Percentiles rank a stretch among this genome's conserved stretches.
These are phyloP conservation scores for Scrobipalpa costella DNA, from an alignment of 2,888 invertebrate genomes.

Conservation along the genomic window DNA sequence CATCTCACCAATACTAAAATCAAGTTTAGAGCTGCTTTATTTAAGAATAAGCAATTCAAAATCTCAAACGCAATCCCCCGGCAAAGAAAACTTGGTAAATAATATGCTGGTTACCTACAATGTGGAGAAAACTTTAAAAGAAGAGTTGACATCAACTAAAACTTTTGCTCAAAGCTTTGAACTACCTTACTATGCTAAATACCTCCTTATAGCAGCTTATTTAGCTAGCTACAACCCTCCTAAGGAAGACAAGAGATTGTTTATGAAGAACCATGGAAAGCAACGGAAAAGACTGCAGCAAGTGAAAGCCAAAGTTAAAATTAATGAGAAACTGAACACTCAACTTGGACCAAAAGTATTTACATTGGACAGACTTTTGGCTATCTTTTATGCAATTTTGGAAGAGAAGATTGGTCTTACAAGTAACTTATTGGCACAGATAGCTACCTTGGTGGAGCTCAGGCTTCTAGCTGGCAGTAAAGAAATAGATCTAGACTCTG, in stretches of 20 bases:
- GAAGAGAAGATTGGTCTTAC: conserved; percentile 92
- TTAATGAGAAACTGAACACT: conserved; percentile 80
- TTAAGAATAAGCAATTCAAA: conserved; percentile 80
- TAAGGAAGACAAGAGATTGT: conserved; percentile 92
- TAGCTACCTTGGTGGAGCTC: conserved; percentile 92
- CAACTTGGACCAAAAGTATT: conserved; percentile 92
- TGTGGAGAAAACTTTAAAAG: conserved; percentile 65
- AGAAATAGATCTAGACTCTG: conserved; percentile 87
- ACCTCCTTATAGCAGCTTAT: conserved; percentile 93
- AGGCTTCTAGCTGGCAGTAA: conserved; percentile 88
- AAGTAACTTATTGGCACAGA: conserved; percentile 92
- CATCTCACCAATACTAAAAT: conserved; percentile 87
- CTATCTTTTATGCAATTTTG: conserved; percentile 94
- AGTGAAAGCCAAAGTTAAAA: conserved; percentile 82
- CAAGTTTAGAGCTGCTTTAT: conserved; percentile 89
- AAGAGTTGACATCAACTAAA: conserved; percentile 72
- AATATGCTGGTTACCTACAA: conserved; percentile 42
- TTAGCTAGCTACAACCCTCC: conserved; percentile 96
- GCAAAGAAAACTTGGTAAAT: conserved; percentile 59
- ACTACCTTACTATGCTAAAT: conserved; percentile 94
- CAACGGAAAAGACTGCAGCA: conserved; percentile 84
- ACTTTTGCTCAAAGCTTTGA: conserved; percentile 86
- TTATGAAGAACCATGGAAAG: conserved; percentile 89
- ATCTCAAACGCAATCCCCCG: conserved; percentile 49
- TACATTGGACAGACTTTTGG: conserved; percentile 89